A percentile compares a stretch with the other conserved stretches of the same genome.
Conservation (phyloP, 2,888 invertebrate species). For the Eubasilissa splendida region DNA sequence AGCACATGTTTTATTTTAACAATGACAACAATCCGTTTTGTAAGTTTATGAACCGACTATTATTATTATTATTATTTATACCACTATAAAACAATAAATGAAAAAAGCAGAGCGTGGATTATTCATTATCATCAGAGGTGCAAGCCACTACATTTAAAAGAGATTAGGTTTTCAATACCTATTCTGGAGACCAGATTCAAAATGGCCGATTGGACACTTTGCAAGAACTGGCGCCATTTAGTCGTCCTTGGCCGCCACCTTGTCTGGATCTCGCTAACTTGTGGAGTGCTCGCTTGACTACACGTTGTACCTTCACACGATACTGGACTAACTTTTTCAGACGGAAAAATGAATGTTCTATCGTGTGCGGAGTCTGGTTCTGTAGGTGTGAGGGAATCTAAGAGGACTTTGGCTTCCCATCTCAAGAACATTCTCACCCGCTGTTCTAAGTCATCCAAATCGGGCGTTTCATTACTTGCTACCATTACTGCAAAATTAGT, state of each 20-base stretch:
- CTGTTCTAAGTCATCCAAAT: conserved; percentile 40
- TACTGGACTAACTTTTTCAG: background rate
- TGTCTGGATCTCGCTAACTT: conserved; percentile 13
- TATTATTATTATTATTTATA: too few species aligned
- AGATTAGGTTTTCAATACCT: conserved; percentile 50
- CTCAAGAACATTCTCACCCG: conserved; percentile 44
- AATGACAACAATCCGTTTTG: too few species aligned
- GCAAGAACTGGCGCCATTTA: conserved; percentile 55
- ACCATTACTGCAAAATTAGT: conserved; percentile 35
- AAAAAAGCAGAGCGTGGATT: conserved; percentile 3
- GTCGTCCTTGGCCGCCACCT: conserved; percentile 41
- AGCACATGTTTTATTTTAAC: too few species aligned
- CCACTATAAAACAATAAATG: conserved; percentile 10
- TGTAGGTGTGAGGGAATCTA: conserved; percentile 39
- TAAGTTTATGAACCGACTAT: too few species aligned
- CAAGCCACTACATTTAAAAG: conserved; percentile 33
- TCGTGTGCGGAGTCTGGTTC: background rate
- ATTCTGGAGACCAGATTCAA: conserved; percentile 52
- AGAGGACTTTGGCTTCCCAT: conserved; percentile 41
- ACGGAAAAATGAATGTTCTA: background rate
- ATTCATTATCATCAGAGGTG: background rate
- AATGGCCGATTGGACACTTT: conserved; percentile 52
- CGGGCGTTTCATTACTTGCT: conserved; percentile 11
- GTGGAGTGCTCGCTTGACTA: conserved; percentile 1
- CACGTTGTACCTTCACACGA: background rate